Percentiles rank a stretch among this genome's conserved stretches.
Evolutionary conservation across 2,797 vertebrate species (phyloP).

Genomic region (Pantherophis alleghaniensis): DNA sequence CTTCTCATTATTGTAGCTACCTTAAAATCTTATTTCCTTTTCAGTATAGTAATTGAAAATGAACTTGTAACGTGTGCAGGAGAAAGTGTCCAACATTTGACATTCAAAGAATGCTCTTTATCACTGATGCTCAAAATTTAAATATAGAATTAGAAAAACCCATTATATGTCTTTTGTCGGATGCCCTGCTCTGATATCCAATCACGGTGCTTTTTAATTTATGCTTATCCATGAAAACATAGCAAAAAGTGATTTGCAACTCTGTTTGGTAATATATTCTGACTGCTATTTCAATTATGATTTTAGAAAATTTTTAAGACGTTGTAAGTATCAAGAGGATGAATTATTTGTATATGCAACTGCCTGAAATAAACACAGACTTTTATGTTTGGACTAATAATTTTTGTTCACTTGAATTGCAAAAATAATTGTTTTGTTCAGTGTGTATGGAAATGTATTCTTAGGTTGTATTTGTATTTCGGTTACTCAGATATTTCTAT

Average conservation of each 20-base stretch:
- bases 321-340: not conserved
- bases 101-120: not conserved
- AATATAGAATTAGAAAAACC: not conserved
- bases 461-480: not conserved
- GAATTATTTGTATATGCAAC: not conserved
- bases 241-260: not conserved
- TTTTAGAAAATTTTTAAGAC: not conserved
- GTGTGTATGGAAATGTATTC: not conserved
- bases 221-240: not conserved
- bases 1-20: not conserved
- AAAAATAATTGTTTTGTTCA: not conserved
- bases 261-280: not conserved
- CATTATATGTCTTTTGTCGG: not conserved
- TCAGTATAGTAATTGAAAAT: not conserved
- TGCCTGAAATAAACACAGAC: not conserved
- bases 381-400: fast-evolving
- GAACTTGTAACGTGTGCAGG: not conserved
- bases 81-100: not conserved
- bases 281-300: not conserved
- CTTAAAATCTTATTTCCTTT: not conserved
- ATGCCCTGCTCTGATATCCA: not conserved
- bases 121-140: not conserved
- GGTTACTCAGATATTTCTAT: not conserved
- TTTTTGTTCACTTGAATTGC: not conserved
- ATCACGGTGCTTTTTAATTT: not conserved